Base-by-base conservation (phyloP, 2,797 vertebrate genomes). In the Alauda arvensis region DNA sequence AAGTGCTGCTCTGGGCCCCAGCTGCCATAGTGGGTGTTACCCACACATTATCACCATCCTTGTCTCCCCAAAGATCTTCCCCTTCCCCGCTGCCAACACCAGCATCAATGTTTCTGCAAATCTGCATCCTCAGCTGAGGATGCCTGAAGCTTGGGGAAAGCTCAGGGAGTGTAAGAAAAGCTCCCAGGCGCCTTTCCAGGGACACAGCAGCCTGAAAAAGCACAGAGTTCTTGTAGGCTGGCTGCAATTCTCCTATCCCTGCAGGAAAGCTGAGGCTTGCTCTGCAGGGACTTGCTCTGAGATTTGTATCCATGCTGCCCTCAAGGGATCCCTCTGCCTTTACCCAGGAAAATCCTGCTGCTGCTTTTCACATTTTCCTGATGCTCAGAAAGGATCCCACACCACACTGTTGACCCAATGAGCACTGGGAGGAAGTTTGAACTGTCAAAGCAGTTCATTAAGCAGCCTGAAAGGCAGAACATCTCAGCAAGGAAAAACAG, bases 401-500 rank as follows among this genome's bases (percentile, higher is more conserved):
- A 77, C 25, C 49, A 31, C 51, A 29, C 1, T 59, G 61, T 59
- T 71, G 76, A 81, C 77, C 84, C 56, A 79, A 19, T 1, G 10
- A 83, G 76, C 71, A 65, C 29, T 45, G 65, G 18, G 11, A 85
- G 39, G 56, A 1, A 0, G 20, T 45, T 8, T 3, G 14, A 72
- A 66, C 51, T 53, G n/a, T 34, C 0, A 1, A 70, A 88, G 75
- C 69, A 53, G 76, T 68, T 93, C 71, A 45, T 76, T 78, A 81
- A 68, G 59, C 84, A 83, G 77, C 46, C 51, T 69, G 59, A 84
- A 72, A 62, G 67, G 62, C 80, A 77, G 75, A 84, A 80, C 61
- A 53, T 46, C 79, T 86, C 85, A 69, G 72, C 66, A 88, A 91
- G 77, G 59, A 65, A 88, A 85, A 89, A 29, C 71, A 63, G 42